Conservation (phyloP, 2,888 invertebrate genomes). For the Branchellion lobata region DNA sequence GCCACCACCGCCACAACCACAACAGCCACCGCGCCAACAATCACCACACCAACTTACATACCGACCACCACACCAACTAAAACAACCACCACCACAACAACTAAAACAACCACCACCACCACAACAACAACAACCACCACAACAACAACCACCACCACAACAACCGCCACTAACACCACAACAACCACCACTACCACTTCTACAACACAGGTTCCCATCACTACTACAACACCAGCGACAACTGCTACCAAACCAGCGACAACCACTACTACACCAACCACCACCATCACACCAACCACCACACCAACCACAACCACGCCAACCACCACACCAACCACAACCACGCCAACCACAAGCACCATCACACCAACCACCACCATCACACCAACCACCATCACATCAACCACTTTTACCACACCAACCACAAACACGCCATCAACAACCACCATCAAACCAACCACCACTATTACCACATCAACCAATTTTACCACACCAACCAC, state of each 20-base stretch:
- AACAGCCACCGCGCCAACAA: background rate
- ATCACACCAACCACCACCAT: background rate
- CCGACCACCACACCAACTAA: background rate
- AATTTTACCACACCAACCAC: background rate
- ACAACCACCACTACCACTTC: background rate
- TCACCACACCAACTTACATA: background rate
- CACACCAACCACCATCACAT: background rate
- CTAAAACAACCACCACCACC: background rate
- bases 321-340: background rate
- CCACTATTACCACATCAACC: background rate
- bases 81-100: background rate
- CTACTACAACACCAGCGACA: conserved; percentile 3
- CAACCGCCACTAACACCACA: background rate
- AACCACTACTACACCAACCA: background rate
- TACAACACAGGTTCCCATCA: background rate
- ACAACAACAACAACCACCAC: background rate
- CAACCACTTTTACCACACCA: background rate
- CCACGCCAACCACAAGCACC: background rate
- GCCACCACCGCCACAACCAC: background rate
- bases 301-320: background rate
- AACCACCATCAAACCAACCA: background rate
- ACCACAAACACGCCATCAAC: background rate
- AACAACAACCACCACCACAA: background rate
- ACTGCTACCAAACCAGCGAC: background rate
- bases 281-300: background rate